Percentiles rank a stretch among this genome's conserved stretches.
phyloP scores from a whole-genome alignment of 2,797 vertebrate species.

The Poecilia wingei region DNA sequence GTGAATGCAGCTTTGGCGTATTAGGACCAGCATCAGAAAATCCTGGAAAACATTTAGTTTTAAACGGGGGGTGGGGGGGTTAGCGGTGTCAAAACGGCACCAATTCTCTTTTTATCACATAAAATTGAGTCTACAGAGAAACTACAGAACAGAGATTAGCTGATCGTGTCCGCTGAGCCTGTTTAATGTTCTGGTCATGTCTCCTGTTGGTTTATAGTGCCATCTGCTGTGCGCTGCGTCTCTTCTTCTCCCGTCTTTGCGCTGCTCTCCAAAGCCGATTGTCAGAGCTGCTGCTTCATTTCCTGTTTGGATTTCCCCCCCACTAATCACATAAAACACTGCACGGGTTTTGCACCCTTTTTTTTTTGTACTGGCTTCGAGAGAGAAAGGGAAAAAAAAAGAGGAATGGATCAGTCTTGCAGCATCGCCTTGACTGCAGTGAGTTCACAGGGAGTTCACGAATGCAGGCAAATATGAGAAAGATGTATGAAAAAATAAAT shows the following conservation, averaged over 20 bases:
- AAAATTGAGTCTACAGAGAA: background rate
- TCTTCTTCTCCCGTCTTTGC: background rate
- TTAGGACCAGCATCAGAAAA: background rate
- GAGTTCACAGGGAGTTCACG: constrained; percentile 48
- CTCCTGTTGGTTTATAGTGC: constrained; percentile 53
- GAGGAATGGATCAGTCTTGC: constrained; percentile 6
- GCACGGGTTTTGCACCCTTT: background rate
- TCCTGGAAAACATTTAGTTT: background rate
- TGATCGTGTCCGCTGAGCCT: constrained; percentile 3
- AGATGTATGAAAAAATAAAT: background rate
- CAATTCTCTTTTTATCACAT: background rate
- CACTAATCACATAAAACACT: background rate
- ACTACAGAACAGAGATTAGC: background rate
- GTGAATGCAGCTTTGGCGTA: background rate
- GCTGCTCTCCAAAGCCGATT: constrained; percentile 11
- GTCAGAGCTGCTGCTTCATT: background rate
- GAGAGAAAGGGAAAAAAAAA: background rate
- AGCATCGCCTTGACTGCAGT: background rate
- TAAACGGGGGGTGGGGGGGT: no score
- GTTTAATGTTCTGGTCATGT: constrained; percentile 56
- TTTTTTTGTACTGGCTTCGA: no score
- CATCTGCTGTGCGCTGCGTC: constrained; percentile 66
- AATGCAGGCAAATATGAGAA: constrained; percentile 17
- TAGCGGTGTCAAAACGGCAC: no score
- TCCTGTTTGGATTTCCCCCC: constrained; percentile 5